Conservation (phyloP, 2,888 invertebrate genomes). For the Eurois occulta region DNA sequence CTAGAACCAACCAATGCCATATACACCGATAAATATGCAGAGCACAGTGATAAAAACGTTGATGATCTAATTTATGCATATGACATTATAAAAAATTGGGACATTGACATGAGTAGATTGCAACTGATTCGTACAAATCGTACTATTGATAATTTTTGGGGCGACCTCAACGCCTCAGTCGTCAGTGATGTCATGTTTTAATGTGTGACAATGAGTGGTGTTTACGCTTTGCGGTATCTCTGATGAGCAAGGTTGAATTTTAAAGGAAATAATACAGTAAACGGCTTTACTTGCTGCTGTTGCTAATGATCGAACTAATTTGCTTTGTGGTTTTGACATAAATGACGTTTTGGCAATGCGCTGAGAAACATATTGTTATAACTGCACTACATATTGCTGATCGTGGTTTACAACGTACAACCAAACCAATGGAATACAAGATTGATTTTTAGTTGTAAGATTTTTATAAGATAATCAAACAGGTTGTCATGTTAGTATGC, state of each 20-base stretch:
- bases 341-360: not conserved
- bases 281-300: not conserved
- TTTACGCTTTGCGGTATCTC: slow-evolving; percentile 31
- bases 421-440: not conserved
- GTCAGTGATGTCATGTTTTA: slow-evolving; percentile 66
- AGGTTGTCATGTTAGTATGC: slow-evolving; percentile 27
- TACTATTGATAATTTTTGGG: slow-evolving; percentile 46
- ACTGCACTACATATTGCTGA: not conserved
- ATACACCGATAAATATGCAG: slow-evolving; percentile 49
- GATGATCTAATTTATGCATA: slow-evolving; percentile 61
- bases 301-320: slow-evolving; percentile 14
- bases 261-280: slow-evolving; percentile 35
- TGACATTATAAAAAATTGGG: slow-evolving; percentile 59
- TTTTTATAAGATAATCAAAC: not conserved
- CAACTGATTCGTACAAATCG: slow-evolving; percentile 24
- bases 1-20: slow-evolving; percentile 14
- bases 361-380: not conserved
- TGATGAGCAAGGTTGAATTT: slow-evolving; percentile 53
- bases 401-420: not conserved
- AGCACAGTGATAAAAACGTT: slow-evolving; percentile 46
- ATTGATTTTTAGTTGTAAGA: not conserved
- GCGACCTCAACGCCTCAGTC: slow-evolving; percentile 30
- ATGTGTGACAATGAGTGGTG: slow-evolving; percentile 51
- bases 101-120: slow-evolving; percentile 58
- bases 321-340: slow-evolving; percentile 13